phyloP scores from a whole-genome alignment of 1,140 invertebrate genomes.

The Wasmannia auropunctata region DNA sequence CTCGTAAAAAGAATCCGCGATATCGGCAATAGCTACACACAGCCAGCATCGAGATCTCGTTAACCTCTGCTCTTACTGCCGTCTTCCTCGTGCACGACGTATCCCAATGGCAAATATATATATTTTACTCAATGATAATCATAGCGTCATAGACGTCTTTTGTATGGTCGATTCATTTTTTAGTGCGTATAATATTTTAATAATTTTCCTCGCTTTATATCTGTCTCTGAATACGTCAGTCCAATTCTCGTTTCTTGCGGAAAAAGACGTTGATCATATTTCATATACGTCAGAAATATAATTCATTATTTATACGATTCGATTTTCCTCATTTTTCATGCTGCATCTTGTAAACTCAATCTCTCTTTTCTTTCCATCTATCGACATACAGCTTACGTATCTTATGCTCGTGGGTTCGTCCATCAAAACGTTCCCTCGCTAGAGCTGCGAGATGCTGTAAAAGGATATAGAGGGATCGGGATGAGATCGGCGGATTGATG shows the following conservation, averaged over 20 bases:
- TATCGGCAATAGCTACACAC: conserved; percentile 16
- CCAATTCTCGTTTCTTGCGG: not conserved
- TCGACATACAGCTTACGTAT: conserved; percentile 18
- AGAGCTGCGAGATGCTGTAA: conserved; percentile 37
- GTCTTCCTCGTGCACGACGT: not conserved
- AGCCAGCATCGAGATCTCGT: conserved; percentile 70
- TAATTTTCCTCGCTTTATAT: not conserved
- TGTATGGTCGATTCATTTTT: not conserved
- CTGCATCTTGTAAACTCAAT: not conserved
- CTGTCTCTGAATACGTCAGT: not conserved
- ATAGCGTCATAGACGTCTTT: not conserved
- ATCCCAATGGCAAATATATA: not conserved
- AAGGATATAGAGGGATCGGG: conserved; percentile 52
- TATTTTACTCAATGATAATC: not conserved
- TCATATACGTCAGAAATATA: not conserved
- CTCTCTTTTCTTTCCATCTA: conserved; percentile 25
- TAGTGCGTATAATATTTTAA: not conserved
- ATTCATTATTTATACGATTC: not conserved
- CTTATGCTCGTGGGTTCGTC: conserved; percentile 36
- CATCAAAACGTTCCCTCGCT: conserved; percentile 45
- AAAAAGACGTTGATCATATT: not conserved
- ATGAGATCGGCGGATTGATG: conserved; percentile 30
- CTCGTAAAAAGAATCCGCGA: conserved; percentile 12
- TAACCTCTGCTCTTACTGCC: conserved; percentile 66
- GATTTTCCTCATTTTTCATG: not conserved